phyloP scores from a whole-genome alignment of 1,140 invertebrate genomes.

The Zaprionus kolodkinae region DNA sequence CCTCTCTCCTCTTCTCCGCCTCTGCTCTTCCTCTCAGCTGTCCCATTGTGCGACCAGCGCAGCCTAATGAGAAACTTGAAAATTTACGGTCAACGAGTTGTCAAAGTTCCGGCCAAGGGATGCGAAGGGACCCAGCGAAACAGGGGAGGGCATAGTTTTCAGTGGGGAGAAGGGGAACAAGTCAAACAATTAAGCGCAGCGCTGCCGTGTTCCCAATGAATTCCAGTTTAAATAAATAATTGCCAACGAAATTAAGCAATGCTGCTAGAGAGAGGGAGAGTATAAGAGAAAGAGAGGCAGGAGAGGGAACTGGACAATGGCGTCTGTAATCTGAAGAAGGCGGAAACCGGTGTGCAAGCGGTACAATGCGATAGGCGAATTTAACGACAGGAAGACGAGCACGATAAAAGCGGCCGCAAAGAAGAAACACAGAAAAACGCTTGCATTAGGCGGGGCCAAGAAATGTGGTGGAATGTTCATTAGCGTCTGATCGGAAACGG shows the following conservation, averaged over 20 bases:
- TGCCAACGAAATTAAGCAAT: conserved; percentile 78
- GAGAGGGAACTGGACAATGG: conserved; percentile 21
- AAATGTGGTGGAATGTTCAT: conserved; percentile 63
- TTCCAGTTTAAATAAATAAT: conserved; percentile 81
- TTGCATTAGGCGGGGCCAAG: conserved; percentile 77
- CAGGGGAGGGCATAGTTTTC: conserved; percentile 61
- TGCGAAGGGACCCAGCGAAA: no score
- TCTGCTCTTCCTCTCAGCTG: background rate
- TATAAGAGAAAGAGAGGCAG: background rate
- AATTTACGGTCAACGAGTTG: conserved; percentile 82
- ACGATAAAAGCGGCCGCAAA: conserved; percentile 52
- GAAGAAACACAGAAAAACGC: conserved; percentile 69
- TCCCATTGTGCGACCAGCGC: conserved; percentile 42
- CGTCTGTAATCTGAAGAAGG: conserved; percentile 23
- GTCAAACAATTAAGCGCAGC: conserved; percentile 78
- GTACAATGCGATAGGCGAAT: conserved; percentile 56
- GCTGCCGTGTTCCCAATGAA: conserved; percentile 54
- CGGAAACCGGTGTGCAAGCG: conserved; percentile 27
- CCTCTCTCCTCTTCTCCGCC: no score
- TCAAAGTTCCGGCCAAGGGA: conserved; percentile 61
- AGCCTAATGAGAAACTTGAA: conserved; percentile 81
- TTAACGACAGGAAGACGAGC: conserved; percentile 72
- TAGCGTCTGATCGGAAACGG: conserved; percentile 70
- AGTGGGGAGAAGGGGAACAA: conserved; percentile 51
- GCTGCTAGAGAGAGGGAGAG: conserved; percentile 22